Percentiles rank a stretch among this genome's conserved stretches.
These are phyloP conservation scores for Chironomus tentans DNA, from an alignment of 2,888 invertebrate genomes.

Conservation along the genomic window DNA sequence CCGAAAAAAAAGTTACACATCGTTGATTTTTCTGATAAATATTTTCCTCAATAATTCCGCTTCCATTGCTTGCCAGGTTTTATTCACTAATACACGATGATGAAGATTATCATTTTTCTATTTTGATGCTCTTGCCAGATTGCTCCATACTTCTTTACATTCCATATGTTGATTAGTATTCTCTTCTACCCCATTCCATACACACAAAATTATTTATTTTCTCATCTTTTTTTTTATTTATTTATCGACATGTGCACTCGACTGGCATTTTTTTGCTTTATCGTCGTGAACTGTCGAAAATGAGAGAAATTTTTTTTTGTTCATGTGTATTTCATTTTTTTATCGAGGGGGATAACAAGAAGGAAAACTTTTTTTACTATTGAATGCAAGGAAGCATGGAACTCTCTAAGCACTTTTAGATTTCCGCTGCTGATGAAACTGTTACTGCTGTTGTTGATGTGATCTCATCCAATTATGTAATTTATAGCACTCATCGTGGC, in stretches of 20 bases:
- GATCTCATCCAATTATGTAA: background rate
- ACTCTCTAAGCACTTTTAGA: conserved; percentile 35
- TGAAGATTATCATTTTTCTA: too few species aligned
- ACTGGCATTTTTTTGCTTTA: too few species aligned
- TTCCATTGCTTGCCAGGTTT: too few species aligned
- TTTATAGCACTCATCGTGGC: background rate
- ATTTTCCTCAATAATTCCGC: too few species aligned
- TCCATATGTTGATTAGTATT: conserved; percentile 39
- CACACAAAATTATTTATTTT: too few species aligned
- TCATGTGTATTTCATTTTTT: too few species aligned
- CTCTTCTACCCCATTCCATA: background rate
- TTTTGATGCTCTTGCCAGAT: conserved; percentile 34
- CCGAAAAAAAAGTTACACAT: background rate
- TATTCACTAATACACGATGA: too few species aligned
- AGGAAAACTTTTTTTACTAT: conserved; percentile 35
- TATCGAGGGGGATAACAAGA: too few species aligned
- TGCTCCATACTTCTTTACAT: conserved; percentile 47
- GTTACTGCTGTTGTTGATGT: background rate
- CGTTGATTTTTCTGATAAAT: background rate
- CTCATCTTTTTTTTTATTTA: too few species aligned
- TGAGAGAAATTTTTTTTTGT: too few species aligned
- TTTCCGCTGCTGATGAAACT: background rate
- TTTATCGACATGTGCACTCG: too few species aligned
- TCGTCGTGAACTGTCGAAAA: background rate
- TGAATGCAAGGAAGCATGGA: conserved; percentile 47